A percentile compares a stretch with the other conserved stretches of the same genome.
These are phyloP conservation scores for Hyposoter dolosus DNA, from an alignment of 2,888 invertebrate genomes.

Conservation along the genomic window DNA sequence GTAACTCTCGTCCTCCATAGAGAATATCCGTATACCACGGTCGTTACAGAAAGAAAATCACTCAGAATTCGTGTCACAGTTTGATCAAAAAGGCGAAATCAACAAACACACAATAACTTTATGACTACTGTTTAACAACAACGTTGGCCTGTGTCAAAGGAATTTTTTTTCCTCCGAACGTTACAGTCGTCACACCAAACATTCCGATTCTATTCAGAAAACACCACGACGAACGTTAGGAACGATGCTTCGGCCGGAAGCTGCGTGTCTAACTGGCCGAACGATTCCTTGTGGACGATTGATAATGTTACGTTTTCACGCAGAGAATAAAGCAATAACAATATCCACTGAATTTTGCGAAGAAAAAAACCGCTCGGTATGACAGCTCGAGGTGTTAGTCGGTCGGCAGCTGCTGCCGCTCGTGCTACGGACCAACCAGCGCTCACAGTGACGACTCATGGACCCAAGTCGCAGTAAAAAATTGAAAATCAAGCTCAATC, in stretches of 20 bases:
- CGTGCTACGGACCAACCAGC: conserved; percentile 9
- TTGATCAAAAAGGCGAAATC: neutral
- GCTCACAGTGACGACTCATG: neutral
- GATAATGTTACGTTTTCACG: neutral
- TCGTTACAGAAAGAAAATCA: conserved; percentile 1
- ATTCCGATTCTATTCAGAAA: conserved; percentile 25
- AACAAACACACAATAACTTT: neutral
- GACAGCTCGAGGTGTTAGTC: conserved; percentile 25
- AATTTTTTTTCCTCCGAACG: conserved; percentile 16
- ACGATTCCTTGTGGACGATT: neutral
- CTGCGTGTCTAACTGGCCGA: neutral
- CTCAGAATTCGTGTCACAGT: neutral
- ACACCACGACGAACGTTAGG: conserved; percentile 8
- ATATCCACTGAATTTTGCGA: neutral
- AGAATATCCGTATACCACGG: conserved; percentile 18
- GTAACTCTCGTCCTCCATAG: conserved; percentile 68
- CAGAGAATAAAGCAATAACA: neutral
- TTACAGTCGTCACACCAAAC: conserved; percentile 22
- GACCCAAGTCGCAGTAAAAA: neutral
- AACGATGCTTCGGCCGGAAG: neutral
- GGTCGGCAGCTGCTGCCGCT: conserved; percentile 21
- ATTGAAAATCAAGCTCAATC: neutral
- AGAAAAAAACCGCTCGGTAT: conserved; percentile 5
- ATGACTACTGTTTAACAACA: conserved; percentile 19
- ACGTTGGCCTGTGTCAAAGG: conserved; percentile 20